Conservation (phyloP, 2,797 vertebrate species). For the Nothura maculosa region DNA sequence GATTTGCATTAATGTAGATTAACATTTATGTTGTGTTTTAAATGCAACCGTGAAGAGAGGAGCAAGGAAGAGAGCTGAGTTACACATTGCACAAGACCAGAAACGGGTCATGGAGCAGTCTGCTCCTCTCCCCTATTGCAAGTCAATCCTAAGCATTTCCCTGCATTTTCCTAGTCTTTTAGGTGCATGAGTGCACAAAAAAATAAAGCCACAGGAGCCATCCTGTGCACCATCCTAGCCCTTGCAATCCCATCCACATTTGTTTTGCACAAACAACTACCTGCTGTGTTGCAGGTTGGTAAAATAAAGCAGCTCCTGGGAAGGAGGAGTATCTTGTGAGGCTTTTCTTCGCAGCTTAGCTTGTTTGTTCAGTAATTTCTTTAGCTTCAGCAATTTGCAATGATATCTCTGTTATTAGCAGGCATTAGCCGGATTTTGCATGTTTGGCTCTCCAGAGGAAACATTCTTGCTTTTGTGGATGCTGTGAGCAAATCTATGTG, state of each 20-base stretch:
- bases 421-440: conserved; percentile 43
- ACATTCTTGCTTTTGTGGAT: not conserved
- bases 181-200: accelerated
- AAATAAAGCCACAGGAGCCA: too few species aligned
- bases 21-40: not conserved
- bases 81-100: not conserved
- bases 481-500: not conserved
- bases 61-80: not conserved
- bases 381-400: not conserved
- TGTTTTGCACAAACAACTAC: not conserved
- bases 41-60: not conserved
- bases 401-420: not conserved
- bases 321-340: not conserved
- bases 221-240: accelerated
- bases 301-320: not conserved
- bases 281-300: not conserved
- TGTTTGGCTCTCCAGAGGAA: not conserved
- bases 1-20: accelerated
- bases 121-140: not conserved
- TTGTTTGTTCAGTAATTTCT: conserved; percentile 24
- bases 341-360: not conserved
- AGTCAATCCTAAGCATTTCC: not conserved
- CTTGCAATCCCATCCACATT: not conserved
- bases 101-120: not conserved
- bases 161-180: not conserved